Evolutionary conservation across 2,797 vertebrate genomes (phyloP), one percentile per base, ranked within the genome.

Genomic region (Sus cebifrons): DNA sequence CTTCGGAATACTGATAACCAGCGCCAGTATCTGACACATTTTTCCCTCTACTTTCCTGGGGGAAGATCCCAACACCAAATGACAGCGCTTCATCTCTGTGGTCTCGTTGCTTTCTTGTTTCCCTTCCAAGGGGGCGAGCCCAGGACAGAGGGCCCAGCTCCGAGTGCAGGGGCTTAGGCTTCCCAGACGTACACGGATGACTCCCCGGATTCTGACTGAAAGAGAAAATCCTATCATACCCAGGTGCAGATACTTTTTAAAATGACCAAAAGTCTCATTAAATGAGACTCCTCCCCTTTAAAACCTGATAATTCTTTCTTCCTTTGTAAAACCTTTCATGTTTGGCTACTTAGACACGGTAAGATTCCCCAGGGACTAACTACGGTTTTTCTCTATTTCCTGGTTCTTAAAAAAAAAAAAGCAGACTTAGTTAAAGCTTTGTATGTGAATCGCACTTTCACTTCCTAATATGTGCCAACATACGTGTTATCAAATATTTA

Each of bases 401-500:
- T 29, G 13, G 15, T 92, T 78, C 18, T 58, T 40, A 85, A 25
- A 49, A 49, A 49, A 44, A 85, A 75, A 92, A 36, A 36, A 12
- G 49, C 2, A 29, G 23, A 67, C 49, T 32, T 65, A 64, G 29
- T 36, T 32, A 44, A 74, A 54, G 16, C 6, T 54, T 20, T 23
- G 11, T 23, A n/a, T 88, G 52, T 52, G 58, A 75, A 74, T 12
- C 54, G 20, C 16, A 83, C 25, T 32, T 89, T 65, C 5, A 29
- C 70, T 49, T 90, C 52, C 60, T 73, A n/a, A 75, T 75, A 54
- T 60, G 18, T 17, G 54, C 58, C 44, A 36, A 68, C 78, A 29
- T 73, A 52, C 1, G 64, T 82, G 52, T 56, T 27, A 78, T 96
- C 60, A 92, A 91, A 27, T 95, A 79, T 89, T 92, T 73, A 62